Evolutionary conservation across 2,113 vertebrate genomes (phyloP).

Genomic region (Oncorhynchus keta): DNA sequence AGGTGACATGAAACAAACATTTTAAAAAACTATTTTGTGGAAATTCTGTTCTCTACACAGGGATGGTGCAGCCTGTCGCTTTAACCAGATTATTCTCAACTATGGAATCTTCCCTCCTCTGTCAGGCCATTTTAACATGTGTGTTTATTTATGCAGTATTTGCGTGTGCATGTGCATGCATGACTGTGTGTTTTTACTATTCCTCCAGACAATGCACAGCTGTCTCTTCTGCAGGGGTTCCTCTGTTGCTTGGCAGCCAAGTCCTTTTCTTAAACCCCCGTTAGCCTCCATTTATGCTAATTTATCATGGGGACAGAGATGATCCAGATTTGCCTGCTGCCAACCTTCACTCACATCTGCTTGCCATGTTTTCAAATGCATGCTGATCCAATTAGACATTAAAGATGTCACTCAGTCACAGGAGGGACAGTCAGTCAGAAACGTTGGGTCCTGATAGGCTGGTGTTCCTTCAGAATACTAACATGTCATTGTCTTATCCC

Average conservation of each 20-base stretch:
- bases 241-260: no score
- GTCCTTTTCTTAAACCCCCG: conserved; percentile 47
- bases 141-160: neutral
- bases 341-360: conserved; percentile 74
- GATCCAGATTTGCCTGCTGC: conserved; percentile 49
- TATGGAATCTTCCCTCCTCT: conserved; percentile 45
- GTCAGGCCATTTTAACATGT: conserved; percentile 34
- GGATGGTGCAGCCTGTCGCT: conserved; percentile 9
- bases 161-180: conserved; percentile 15
- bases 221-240: conserved; percentile 18
- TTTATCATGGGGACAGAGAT: conserved; percentile 50
- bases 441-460: no score
- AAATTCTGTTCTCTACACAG: neutral
- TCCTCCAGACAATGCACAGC: conserved; percentile 18
- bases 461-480: no score
- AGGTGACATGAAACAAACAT: no score
- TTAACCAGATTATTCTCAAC: conserved; percentile 53
- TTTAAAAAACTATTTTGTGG: neutral
- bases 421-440: no score
- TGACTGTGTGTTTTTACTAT: neutral
- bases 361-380: conserved; percentile 74
- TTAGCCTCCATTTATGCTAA: conserved; percentile 38
- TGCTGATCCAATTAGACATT: conserved; percentile 78
- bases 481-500: no score
- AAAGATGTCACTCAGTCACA: conserved; percentile 57